Evolutionary conservation across 64 coral and sea anemone genomes (phyloP).

Genomic region (Catalaphyllia jardinei): DNA sequence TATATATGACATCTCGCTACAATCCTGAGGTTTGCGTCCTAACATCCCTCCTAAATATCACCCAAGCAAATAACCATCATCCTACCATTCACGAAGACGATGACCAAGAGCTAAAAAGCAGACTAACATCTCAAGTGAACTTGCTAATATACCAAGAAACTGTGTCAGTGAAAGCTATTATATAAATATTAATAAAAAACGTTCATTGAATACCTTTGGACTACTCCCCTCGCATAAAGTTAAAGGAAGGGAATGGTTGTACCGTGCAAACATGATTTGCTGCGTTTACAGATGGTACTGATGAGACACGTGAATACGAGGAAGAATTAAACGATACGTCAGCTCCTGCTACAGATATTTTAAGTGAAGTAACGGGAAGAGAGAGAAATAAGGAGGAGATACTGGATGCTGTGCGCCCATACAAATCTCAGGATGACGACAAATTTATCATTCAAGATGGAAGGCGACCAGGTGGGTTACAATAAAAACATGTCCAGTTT

Average conservation of each 20-base stretch:
- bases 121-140: no score
- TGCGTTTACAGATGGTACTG: not conserved
- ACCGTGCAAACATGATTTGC: not conserved
- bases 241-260: not conserved
- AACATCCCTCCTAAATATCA: no score
- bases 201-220: no score
- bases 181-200: no score
- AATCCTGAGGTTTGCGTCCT: no score
- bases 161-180: no score
- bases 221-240: no score
- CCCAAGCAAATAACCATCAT: no score
- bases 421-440: slow-evolving; percentile 9
- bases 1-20: no score
- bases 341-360: slow-evolving; percentile 12
- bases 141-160: no score
- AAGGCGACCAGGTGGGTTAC: not conserved
- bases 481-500: not conserved
- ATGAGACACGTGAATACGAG: slow-evolving; percentile 27
- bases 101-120: no score
- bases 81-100: no score
- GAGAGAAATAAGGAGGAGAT: slow-evolving; percentile 39
- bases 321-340: slow-evolving; percentile 13
- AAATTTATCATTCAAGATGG: slow-evolving; percentile 13
- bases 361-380: slow-evolving; percentile 27
- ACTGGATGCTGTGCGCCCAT: slow-evolving; percentile 2